Percentiles rank a stretch among this genome's conserved stretches.
Evolutionary conservation across 2,797 vertebrate species (phyloP).

Genomic region (Delichon dasypus): DNA sequence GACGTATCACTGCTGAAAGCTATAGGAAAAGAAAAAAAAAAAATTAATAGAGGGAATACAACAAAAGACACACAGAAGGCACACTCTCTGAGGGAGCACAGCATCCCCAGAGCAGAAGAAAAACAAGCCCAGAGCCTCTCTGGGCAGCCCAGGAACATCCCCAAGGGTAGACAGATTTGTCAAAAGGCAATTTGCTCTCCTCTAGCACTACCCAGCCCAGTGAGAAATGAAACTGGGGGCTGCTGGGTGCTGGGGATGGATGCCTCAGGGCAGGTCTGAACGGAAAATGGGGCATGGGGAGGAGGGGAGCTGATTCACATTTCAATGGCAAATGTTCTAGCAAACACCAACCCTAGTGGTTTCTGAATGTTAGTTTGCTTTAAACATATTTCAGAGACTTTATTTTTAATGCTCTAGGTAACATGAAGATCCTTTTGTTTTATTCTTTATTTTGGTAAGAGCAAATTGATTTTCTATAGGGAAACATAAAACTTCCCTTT

Average conservation of each 20-base stretch:
- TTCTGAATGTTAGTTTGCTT: background rate
- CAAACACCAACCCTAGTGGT: background rate
- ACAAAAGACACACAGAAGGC: background rate
- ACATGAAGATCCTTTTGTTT: background rate
- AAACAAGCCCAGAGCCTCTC: background rate
- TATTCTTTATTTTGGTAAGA: background rate
- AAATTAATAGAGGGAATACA: background rate
- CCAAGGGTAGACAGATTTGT: fast-evolving
- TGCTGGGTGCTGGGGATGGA: background rate
- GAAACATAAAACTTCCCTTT: background rate
- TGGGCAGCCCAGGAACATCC: background rate
- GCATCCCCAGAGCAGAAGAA: background rate
- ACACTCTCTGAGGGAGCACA: background rate
- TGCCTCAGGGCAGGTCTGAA: background rate
- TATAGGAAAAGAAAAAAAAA: background rate
- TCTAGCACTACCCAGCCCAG: background rate
- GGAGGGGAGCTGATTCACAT: background rate
- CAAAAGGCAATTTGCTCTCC: background rate
- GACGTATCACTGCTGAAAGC: background rate
- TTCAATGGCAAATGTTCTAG: background rate
- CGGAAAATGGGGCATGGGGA: background rate
- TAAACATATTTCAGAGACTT: background rate
- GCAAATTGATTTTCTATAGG: background rate
- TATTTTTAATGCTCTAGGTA: background rate
- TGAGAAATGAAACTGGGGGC: background rate